A percentile compares a stretch with the other conserved stretches of the same genome.
These are phyloP conservation scores for Mormyrops attenuatus DNA, from an alignment of 2,797 vertebrate species.

Conservation along the genomic window DNA sequence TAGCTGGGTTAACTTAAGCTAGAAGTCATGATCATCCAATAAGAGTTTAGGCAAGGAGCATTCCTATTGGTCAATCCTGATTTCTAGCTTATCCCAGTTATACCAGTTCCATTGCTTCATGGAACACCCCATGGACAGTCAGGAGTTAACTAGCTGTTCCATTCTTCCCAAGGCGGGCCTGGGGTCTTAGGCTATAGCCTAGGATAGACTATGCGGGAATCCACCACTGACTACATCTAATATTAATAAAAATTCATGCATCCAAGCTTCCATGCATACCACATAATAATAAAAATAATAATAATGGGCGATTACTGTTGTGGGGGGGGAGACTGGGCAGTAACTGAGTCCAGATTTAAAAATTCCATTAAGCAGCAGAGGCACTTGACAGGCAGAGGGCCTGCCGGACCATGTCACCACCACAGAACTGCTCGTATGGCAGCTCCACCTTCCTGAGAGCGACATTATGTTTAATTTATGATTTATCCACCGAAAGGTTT, in stretches of 20 bases:
- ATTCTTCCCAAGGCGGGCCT: neutral
- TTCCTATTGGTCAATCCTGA: neutral
- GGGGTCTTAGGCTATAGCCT: neutral
- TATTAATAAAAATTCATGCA: neutral
- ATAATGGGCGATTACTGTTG: neutral
- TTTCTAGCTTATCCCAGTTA: no score
- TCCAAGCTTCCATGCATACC: neutral
- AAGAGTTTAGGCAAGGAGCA: neutral
- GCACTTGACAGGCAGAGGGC: neutral
- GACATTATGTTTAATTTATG: slow-evolving; percentile 25
- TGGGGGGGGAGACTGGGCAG: neutral
- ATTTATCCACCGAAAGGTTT: slow-evolving; percentile 10
- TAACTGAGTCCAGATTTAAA: neutral
- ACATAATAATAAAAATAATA: neutral
- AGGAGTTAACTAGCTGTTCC: neutral
- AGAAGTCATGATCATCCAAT: neutral
- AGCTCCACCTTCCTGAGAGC: neutral
- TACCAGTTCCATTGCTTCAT: no score
- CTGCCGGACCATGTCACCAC: neutral
- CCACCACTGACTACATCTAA: neutral
- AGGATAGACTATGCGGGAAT: neutral
- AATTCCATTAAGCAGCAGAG: neutral
- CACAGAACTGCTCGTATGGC: neutral
- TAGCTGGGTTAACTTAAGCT: neutral
- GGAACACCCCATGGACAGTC: neutral